Base-by-base conservation (phyloP, 2,797 vertebrate species). In the Cetoscarus ocellatus region DNA sequence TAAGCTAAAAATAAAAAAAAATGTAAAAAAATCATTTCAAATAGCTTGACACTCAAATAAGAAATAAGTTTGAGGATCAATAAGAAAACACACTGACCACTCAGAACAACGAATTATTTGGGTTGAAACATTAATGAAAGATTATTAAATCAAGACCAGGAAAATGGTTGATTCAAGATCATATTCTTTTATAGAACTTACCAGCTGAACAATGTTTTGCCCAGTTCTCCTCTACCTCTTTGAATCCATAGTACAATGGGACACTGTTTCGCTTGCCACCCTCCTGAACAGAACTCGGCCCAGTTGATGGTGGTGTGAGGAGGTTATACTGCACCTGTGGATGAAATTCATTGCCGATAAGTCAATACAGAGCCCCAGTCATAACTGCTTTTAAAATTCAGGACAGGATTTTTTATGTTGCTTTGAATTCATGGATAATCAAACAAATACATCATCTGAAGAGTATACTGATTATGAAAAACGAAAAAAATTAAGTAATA, bases 151-250 rank as follows among this genome's bases (percentile, higher is more conserved):
- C 48, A 1, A 5, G n/a, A 12, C 14, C 10, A 18, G 35, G 8
- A 15, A 13, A 3, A 1, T 18, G 13, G 17, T n/a, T 1, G 1
- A 0, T 1, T 45, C 51, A 56, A n/a, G 27, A 7, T 49, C 43
- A 0, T 51, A 39, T 45, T 15, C 3, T 1, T 34, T 50, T 6
- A 19, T 5, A 48, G 2, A 0, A 50, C 61, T 70, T 90, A 98
- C 97, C 97, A 93, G 96, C 84, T 62, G 97, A 94, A 86, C 96
- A 96, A 85, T 99, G 97, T 87, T 99, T 99, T 53, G 95, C 92
- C 98, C 98, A 99, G 93, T 99, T 99, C 82, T 99, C 98, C 90
- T 99, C 98, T 70, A 99, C 98, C 87, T 99, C 98, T 88, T 98
- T 99, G 85, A 99, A 99, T 3, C 97, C 97, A 27, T 98, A 96